Base-by-base conservation (phyloP, 2,113 vertebrate species). In the Cryptoleucopteryx plumbea region DNA sequence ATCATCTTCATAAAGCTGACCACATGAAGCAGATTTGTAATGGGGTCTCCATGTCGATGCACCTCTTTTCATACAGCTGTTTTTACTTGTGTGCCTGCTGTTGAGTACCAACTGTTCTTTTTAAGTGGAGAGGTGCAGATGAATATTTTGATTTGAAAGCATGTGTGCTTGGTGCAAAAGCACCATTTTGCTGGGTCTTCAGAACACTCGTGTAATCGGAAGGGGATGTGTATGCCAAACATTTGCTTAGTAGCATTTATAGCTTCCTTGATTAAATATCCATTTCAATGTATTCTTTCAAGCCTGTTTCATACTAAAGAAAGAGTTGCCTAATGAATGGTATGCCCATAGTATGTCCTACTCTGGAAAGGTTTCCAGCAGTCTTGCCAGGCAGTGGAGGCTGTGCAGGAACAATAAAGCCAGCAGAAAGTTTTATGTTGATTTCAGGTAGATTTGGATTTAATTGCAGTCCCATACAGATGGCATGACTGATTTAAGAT, bases 381-480 rank as follows among this genome's bases (percentile, higher is more conserved):
- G 72, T 48, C 40, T 67, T 89, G 56, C 48, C 40, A 66, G 36
- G 34, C 31, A 59, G 8, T 53, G 36, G 25, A 77, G 43, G 20
- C 62, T 75, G 0, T 45, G 38, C 18, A 72, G 40, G 48, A 82
- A 3, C 25, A 70, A 16, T 47, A 31, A 92, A 82, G 23, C 34
- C 40, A 81, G 20, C 10, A 58, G 29, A 59, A 88, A 80, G 27
- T 96, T 90, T 78, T 83, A 19, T 53, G 7, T 77, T 13, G 2
- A 38, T 88, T 86, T 84, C 50, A 67, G 42, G 29, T 90, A 81
- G 27, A 55, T 86, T 53, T 68, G 48, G 31, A 68, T 88, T 91
- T 91, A 75, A 68, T 82, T 85, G 78, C 34, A 40, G 91, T 90
- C 50, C 29, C 9, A 6, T 94, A 55, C 21, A 90, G 79, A 77